A percentile compares a stretch with the other conserved stretches of the same genome.
These are phyloP conservation scores for Resseliella maxima DNA, from an alignment of 2,888 invertebrate species.

Conservation along the genomic window DNA sequence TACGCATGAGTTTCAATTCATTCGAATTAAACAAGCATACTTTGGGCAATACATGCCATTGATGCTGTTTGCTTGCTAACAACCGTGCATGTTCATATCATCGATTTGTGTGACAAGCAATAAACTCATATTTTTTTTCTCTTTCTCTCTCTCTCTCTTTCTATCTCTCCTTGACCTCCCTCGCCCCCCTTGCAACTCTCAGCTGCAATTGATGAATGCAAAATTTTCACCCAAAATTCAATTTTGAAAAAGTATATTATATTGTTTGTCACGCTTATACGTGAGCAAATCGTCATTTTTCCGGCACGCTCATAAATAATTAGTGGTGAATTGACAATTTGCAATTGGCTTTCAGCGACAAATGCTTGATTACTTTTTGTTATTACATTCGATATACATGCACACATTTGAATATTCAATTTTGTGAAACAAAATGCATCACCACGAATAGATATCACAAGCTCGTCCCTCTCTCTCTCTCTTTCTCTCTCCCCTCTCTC, in stretches of 20 bases:
- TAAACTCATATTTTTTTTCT: constrained; percentile 40
- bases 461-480: too few species aligned
- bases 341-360: constrained; percentile 2
- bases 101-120: background rate
- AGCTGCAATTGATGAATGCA: background rate
- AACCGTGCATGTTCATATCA: background rate
- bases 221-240: background rate
- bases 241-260: constrained; percentile 32
- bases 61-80: background rate
- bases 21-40: background rate
- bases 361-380: constrained; percentile 31
- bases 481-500: too few species aligned
- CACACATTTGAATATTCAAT: too few species aligned
- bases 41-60: background rate
- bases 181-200: too few species aligned
- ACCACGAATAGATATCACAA: too few species aligned
- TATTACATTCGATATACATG: background rate
- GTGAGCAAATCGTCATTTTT: background rate
- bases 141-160: too few species aligned
- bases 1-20: background rate
- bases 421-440: too few species aligned
- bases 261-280: constrained; percentile 28
- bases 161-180: too few species aligned
- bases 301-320: background rate
- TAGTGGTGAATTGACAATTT: background rate